Evolutionary conservation across 2,797 vertebrate species (phyloP), one percentile per base, ranked within the genome.

Genomic region (Harpagifer antarcticus): DNA sequence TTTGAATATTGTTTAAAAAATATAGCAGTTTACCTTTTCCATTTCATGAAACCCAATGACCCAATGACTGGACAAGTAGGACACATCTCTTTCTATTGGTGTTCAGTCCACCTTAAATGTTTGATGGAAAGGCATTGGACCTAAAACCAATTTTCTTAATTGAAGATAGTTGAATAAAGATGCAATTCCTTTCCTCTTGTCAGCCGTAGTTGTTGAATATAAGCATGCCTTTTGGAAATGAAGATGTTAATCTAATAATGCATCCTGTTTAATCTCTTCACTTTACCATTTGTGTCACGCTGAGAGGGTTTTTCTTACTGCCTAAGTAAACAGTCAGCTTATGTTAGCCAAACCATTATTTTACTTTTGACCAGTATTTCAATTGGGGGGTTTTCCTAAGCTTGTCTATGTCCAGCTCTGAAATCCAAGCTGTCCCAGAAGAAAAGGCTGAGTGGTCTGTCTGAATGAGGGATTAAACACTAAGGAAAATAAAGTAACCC

Each of bases 341-440:
- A 49, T 52, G 54, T 27, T 62, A 78, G 27, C 37, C 19, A 64
- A 70, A 78, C 83, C 64, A 42, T 31, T 37, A 56, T 37, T 64
- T 71, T 3, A 43, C 62, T 66, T n/a, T 20, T 15, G 23, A 50
- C 4, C 37, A 54, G 52, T 42, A 13, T 50, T 27, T 72, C 53
- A 44, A 44, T 63, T 37, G 5, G 2, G 11, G n/a, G 31, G 68
- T 40, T 60, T 14, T 45, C 15, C 14, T n/a, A 49, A 43, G n/a
- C 20, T 67, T 13, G 12, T 31, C 19, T 44, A 6, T 43, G 42
- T 60, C 43, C 70, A 31, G 65, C 37, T 54, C 61, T 78, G 83
- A 82, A 88, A 88, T 68, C 76, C 42, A 19, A 88, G 60, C 73
- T 42, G 68, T 60, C 78, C 53, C 80, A 0, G 27, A 74, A 79